A percentile compares a stretch with the other conserved stretches of the same genome.
These are phyloP conservation scores for Litoditis marina DNA, from an alignment of 2,888 invertebrate genomes.

Conservation along the genomic window DNA sequence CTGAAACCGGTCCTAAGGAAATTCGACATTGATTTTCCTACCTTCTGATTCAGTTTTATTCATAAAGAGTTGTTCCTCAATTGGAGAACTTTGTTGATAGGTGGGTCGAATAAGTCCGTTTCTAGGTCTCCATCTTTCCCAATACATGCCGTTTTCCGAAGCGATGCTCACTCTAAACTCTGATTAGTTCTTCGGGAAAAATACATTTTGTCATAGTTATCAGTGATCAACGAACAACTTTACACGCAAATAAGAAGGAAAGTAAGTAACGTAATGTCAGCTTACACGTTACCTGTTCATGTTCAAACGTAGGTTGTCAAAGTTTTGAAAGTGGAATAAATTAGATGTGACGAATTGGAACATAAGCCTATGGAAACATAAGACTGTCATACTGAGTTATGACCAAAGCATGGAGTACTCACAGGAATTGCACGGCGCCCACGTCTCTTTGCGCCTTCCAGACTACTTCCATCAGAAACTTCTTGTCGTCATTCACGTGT, in stretches of 20 bases:
- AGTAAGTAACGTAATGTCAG: no score
- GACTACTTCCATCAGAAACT: constrained; percentile 40
- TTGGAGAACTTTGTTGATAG: not conserved
- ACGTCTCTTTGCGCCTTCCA: constrained; percentile 41
- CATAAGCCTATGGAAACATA: no score
- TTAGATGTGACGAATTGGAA: not conserved
- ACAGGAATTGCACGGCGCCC: constrained; percentile 51
- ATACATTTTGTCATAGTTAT: not conserved
- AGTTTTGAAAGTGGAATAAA: not conserved
- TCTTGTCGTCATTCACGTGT: constrained; percentile 42
- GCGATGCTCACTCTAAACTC: constrained; percentile 37
- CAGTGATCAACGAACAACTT: no score
- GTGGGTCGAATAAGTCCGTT: constrained; percentile 32
- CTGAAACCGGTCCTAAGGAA: no score
- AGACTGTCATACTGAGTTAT: no score
- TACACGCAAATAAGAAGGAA: no score
- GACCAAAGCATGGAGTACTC: constrained; percentile 20
- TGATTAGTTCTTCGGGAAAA: no score
- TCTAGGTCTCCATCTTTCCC: constrained; percentile 46
- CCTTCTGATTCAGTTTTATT: no score
- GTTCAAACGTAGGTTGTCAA: no score
- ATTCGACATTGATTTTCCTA: no score
- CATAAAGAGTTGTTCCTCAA: no score
- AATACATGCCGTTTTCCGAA: constrained; percentile 43
- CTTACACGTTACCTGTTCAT: no score